Evolutionary conservation across 2,888 invertebrate species (phyloP).

Genomic region (Patella ulyssiponensis): DNA sequence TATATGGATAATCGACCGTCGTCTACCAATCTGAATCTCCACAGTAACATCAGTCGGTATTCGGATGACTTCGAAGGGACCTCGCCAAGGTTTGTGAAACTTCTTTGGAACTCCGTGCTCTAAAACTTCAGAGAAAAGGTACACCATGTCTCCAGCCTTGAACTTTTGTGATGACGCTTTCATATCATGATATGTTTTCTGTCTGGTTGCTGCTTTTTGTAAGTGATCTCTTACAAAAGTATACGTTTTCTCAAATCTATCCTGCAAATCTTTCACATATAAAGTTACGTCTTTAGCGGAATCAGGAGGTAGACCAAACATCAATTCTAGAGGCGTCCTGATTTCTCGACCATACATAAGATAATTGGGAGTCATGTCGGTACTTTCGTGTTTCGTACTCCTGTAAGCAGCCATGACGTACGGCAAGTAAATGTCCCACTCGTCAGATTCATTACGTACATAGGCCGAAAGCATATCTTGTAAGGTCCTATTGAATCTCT

Average conservation of each 20-base stretch:
- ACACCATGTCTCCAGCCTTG: conserved; percentile 6
- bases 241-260: conserved; percentile 4
- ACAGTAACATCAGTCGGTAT: conserved; percentile 5
- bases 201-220: neutral
- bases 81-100: conserved; percentile 7
- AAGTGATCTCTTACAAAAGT: neutral
- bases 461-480: conserved; percentile 28
- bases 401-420: conserved; percentile 35
- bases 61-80: conserved; percentile 3
- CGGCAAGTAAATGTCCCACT: conserved; percentile 33
- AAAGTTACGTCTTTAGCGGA: neutral
- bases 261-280: neutral
- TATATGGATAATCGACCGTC: neutral
- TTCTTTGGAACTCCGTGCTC: conserved; percentile 2
- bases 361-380: conserved; percentile 25
- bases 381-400: conserved; percentile 30
- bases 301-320: conserved; percentile 22
- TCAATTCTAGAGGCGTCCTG: conserved; percentile 30
- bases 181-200: conserved; percentile 14
- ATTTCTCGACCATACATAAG: conserved; percentile 24
- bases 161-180: neutral
- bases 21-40: conserved; percentile 1
- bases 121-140: neutral
- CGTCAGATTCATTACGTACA: conserved; percentile 29
- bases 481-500: conserved; percentile 30